A percentile compares a stretch with the other conserved stretches of the same genome.
These are phyloP conservation scores for Esperia sulphurella DNA, from an alignment of 2,888 invertebrate genomes.

Conservation along the genomic window DNA sequence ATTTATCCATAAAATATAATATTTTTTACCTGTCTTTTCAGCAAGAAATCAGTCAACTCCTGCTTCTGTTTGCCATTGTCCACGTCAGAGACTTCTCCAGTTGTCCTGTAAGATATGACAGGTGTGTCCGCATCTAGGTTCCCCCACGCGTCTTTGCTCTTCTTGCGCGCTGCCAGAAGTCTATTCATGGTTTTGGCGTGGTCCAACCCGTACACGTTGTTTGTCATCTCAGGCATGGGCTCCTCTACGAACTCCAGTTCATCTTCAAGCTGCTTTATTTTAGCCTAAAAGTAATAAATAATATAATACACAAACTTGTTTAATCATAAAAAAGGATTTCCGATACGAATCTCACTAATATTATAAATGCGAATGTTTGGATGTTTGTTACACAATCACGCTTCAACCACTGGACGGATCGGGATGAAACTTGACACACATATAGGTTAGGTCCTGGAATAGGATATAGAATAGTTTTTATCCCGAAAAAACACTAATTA, in stretches of 20 bases:
- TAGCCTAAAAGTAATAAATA: constrained; percentile 41
- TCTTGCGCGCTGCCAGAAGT: constrained; percentile 71
- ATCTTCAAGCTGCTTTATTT: constrained; percentile 61
- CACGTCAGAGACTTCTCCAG: constrained; percentile 20
- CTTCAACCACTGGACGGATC: no score
- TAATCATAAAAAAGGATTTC: neutral
- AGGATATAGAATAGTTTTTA: no score
- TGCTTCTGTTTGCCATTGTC: constrained; percentile 54
- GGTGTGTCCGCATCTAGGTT: constrained; percentile 32
- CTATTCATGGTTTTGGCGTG: constrained; percentile 82
- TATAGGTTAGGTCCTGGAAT: no score
- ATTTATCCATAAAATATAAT: no score
- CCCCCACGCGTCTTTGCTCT: constrained; percentile 76
- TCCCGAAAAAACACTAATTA: no score
- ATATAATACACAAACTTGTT: neutral
- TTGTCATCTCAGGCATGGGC: constrained; percentile 83
- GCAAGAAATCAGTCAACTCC: constrained; percentile 77
- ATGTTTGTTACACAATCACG: no score
- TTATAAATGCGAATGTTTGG: no score
- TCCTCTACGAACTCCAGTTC: constrained; percentile 49
- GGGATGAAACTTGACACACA: no score
- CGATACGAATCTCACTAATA: no score
- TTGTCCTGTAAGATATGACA: constrained; percentile 52
- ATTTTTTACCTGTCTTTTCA: constrained; percentile 74
- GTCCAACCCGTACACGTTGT: constrained; percentile 85